A percentile compares a stretch with the other conserved stretches of the same genome.
These are phyloP conservation scores for Sandelia bainsii DNA, from an alignment of 2,797 vertebrate species.

Conservation along the genomic window DNA sequence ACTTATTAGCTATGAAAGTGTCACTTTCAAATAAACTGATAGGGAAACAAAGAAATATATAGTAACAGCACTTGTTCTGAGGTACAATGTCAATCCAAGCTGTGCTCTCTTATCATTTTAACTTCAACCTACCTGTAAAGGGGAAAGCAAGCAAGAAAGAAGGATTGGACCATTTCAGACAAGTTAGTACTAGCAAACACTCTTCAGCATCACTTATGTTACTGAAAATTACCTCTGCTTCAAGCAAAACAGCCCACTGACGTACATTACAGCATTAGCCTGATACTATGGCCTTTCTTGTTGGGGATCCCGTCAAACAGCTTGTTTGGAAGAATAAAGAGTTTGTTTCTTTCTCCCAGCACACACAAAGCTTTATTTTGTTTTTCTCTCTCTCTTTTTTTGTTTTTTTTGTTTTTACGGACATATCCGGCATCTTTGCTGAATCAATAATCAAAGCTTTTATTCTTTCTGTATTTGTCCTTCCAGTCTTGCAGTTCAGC, in stretches of 20 bases:
- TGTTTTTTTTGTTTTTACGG: constrained; percentile 4
- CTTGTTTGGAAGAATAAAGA: constrained; percentile 67
- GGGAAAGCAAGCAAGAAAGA: constrained; percentile 32
- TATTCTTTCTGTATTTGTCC: constrained; percentile 59
- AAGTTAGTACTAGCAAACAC: constrained; percentile 17
- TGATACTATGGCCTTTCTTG: constrained; percentile 37
- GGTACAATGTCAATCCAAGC: background rate
- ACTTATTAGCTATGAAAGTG: background rate
- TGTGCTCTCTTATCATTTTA: constrained; percentile 24
- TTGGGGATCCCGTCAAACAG: constrained; percentile 68
- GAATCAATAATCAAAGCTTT: constrained; percentile 82
- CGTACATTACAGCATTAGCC: constrained; percentile 32
- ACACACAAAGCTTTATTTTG: constrained; percentile 34
- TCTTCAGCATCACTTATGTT: constrained; percentile 27
- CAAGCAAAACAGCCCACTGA: constrained; percentile 25
- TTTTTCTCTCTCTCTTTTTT: background rate
- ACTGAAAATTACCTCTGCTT: constrained; percentile 39
- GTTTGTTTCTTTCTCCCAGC: constrained; percentile 41
- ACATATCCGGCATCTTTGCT: constrained; percentile 69
- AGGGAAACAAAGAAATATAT: constrained; percentile 25
- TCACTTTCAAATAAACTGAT: constrained; percentile 6
- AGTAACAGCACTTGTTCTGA: background rate
- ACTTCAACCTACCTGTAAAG: constrained; percentile 27
- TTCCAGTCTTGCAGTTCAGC: constrained; percentile 61
- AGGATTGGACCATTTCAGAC: constrained; percentile 34